Base-by-base conservation (phyloP, 1,140 invertebrate species). In the Centruroides sculpturatus region DNA sequence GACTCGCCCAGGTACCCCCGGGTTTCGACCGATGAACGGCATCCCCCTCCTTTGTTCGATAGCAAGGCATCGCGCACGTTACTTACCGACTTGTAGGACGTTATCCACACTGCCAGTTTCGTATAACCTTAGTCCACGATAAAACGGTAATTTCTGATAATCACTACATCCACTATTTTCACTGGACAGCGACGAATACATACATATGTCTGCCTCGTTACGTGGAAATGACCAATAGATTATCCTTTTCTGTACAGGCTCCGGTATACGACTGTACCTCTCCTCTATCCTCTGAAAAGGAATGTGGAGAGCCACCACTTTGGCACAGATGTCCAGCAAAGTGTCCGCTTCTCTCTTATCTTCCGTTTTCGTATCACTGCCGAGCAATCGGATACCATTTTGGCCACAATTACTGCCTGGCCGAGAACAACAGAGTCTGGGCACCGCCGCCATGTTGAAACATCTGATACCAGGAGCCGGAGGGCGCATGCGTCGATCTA, bases 71-170 rank as follows among this genome's bases (percentile, higher is more conserved):
- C 11, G 47, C 11, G 47, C 10, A 36, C 13, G 47, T 62, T 56
- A 85, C 86, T 85, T 77, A 91, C 88, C 88, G 73, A 91, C 86
- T 88, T 91, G 88, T 66, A 91, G 78, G 59, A 89, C 87, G 73
- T 81, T 83, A 72, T 86, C 83, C 60, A 91, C 87, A 73, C 84
- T 84, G 67, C 84, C 84, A 57, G 78, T 79, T 72, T 89, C 85
- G 62, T 89, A 79, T 67, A 89, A 79, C 72, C 85, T 85, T 74
- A 89, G 80, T 72, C 87, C 87, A 74, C 85, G 84, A 76, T 87
- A 85, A 76, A 89, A 89, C 67, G 86, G 85, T 66, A 89, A 77
- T 78, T 84, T 87, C 71, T 85, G 83, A 70, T 82, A 81, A 74
- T 63, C 65, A 56, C 63, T 61, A 65, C 65, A 64, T 55, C 52